Conservation (phyloP, 2,888 invertebrate species). For the Drosophila setosimentum region DNA sequence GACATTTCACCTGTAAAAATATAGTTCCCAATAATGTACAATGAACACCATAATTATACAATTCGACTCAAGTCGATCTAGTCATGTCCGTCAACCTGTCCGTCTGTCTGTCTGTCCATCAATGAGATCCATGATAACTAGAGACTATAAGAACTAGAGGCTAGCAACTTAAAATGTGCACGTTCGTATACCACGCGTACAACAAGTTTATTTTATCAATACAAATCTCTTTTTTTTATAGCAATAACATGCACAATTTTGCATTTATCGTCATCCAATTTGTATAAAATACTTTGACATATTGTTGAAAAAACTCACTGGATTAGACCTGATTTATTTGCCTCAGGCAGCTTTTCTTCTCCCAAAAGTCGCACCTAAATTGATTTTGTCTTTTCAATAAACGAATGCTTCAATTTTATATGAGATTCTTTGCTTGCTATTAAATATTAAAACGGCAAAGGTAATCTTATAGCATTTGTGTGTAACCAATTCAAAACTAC, state of each 20-base stretch:
- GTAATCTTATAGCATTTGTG: conserved; percentile 6
- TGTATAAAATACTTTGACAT: background rate
- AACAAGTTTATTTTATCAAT: background rate
- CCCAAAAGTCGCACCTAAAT: background rate
- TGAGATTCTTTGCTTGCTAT: background rate
- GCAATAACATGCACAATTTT: background rate
- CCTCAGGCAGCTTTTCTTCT: background rate
- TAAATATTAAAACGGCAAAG: background rate
- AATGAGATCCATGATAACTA: background rate
- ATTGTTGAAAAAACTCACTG: background rate
- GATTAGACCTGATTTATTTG: background rate
- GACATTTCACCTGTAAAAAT: conserved; percentile 1
- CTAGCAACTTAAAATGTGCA: background rate
- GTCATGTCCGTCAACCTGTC: background rate
- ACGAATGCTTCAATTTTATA: background rate
- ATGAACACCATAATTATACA: background rate
- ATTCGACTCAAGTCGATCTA: background rate
- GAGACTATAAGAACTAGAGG: background rate
- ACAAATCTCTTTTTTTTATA: background rate
- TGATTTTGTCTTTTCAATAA: background rate
- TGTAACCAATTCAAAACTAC: conserved; percentile 9
- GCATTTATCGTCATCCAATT: background rate
- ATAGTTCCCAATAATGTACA: no score
- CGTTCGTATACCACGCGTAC: background rate
- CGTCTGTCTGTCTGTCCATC: background rate